Evolutionary conservation across 2,888 invertebrate species (phyloP), one percentile per base, ranked within the genome.

Genomic region (Temnothorax unifasciatus): DNA sequence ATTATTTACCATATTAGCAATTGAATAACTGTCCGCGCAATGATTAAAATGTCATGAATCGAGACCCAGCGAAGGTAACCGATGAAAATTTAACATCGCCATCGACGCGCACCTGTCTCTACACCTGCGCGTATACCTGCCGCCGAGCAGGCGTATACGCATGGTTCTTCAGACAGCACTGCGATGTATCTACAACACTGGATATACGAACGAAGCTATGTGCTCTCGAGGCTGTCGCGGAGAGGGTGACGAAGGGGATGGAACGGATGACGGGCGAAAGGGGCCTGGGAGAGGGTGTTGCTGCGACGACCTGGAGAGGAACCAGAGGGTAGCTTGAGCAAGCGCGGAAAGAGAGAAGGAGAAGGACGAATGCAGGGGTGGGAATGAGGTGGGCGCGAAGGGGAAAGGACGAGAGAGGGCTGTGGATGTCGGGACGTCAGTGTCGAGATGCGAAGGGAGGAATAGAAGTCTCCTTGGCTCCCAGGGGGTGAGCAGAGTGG

Each of bases 121-220:
- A 83, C 86, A 87, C 88, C 86, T 89, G 86, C 83, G 86, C 83
- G 83, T 84, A 76, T 84, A 79, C 71, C 64, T 79, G 83, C 74
- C 75, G 77, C 76, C 77, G 73, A 9, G 68, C 63, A 8, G 69
- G 64, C 81, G 79, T 79, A 85, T 82, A 83, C 83, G 84, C 82
- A 74, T 81, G 87, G 83, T 86, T 90, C 90, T 85, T 86, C 86
- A 91, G 92, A 89, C 90, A 91, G 90, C 89, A 90, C 91, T 87
- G 86, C 89, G 89, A 89, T 91, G 90, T 93, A 93, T 94, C 93
- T 93, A 91, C 92, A 93, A 93, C 93, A 94, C 94, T 93, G 93
- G 93, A 93, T 94, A 92, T 93, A 93, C 91, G 93, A 91, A 91
- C 87, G 89, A 91, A 91, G 87, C 87, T 86, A 85, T 84, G 85